A percentile compares a stretch with the other conserved stretches of the same genome.
Evolutionary conservation across 2,888 invertebrate genomes (phyloP).

Genomic region (Linnaemya vulpina): DNA sequence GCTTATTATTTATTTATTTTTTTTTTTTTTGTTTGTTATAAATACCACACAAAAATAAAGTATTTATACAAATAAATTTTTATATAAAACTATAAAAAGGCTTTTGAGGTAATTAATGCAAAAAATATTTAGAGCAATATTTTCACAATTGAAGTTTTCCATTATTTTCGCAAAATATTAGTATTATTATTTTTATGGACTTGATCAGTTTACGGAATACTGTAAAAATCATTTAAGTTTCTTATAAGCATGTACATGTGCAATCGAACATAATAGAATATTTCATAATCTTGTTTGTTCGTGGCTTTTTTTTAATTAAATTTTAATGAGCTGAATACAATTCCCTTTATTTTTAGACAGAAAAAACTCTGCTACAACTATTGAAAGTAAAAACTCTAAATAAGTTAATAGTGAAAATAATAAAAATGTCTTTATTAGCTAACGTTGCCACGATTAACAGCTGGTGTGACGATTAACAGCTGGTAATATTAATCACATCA

Average conservation of each 20-base stretch:
- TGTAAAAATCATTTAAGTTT: slow-evolving; percentile 33
- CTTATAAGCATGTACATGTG: slow-evolving; percentile 8
- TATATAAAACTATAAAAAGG: slow-evolving; percentile 66
- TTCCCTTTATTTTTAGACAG: too few relatives aligned
- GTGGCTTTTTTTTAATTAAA: background rate
- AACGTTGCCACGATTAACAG: too few relatives aligned
- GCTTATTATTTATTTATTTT: slow-evolving; percentile 42
- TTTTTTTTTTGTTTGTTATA: slow-evolving; percentile 41
- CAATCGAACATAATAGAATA: slow-evolving; percentile 9
- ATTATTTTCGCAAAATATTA: slow-evolving; percentile 35
- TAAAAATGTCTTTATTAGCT: too few relatives aligned
- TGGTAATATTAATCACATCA: too few relatives aligned
- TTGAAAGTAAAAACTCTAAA: too few relatives aligned
- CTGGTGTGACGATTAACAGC: too few relatives aligned
- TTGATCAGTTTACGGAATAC: slow-evolving; percentile 38
- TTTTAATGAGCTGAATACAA: too few relatives aligned
- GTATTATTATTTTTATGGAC: slow-evolving; percentile 28
- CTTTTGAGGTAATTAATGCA: slow-evolving; percentile 67
- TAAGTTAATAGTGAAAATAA: too few relatives aligned
- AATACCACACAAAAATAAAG: slow-evolving; percentile 68
- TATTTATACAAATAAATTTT: slow-evolving; percentile 64
- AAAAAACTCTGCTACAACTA: too few relatives aligned
- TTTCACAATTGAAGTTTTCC: slow-evolving; percentile 49
- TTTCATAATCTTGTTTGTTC: background rate
- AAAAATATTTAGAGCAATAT: slow-evolving; percentile 61